Percentiles rank a stretch among this genome's conserved stretches.
These are phyloP conservation scores for Clavelina lepadiformis DNA, from an alignment of 23 tunicate species.

Conservation along the genomic window DNA sequence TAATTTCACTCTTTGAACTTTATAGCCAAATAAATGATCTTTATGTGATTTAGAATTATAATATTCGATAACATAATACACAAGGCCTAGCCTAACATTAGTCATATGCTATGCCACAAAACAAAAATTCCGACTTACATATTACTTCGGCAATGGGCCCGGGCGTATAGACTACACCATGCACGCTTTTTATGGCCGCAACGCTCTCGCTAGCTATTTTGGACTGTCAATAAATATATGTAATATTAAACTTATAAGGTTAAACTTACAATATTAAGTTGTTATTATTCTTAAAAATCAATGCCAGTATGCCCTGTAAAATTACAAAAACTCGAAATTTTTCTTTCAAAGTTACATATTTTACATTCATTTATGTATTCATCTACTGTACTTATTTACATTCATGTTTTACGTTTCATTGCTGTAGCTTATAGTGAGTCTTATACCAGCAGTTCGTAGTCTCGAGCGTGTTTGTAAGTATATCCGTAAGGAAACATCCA, in stretches of 20 bases:
- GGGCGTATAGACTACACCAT: slow-evolving; percentile 31
- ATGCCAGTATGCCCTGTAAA: too few species aligned
- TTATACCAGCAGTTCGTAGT: slow-evolving; percentile 40
- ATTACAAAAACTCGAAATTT: background rate
- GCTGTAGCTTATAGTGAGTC: background rate
- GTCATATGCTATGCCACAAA: background rate
- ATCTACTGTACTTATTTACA: too few species aligned
- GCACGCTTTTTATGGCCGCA: slow-evolving; percentile 34
- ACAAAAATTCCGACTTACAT: slow-evolving; percentile 30
- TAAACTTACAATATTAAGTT: background rate
- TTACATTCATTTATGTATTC: background rate
- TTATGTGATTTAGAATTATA: too few species aligned
- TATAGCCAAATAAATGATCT: too few species aligned
- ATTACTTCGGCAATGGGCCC: slow-evolving; percentile 54
- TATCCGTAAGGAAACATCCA: slow-evolving; percentile 82
- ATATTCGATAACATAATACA: too few species aligned
- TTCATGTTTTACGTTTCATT: too few species aligned
- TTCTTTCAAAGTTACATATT: background rate
- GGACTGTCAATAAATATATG: slow-evolving; percentile 25
- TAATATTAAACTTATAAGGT: background rate
- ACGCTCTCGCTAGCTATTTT: slow-evolving; percentile 46
- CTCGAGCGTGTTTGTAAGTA: slow-evolving; percentile 19
- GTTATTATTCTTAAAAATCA: too few species aligned
- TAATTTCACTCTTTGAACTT: too few species aligned
- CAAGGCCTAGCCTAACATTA: background rate